phyloP scores from a whole-genome alignment of 2,113 vertebrate genomes.

The Myiopsitta monachus region DNA sequence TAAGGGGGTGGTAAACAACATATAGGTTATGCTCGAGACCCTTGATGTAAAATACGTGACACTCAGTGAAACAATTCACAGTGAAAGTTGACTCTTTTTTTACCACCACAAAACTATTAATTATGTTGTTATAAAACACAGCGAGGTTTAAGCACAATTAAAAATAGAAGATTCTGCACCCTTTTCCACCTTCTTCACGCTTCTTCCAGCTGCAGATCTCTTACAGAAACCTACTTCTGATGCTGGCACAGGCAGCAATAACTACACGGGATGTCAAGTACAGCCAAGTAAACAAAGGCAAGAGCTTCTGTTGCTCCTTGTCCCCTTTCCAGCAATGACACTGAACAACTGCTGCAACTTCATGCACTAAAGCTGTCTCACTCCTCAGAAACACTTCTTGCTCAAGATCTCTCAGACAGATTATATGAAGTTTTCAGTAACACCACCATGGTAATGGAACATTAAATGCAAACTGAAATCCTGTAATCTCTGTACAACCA shows the following conservation, averaged over 20 bases:
- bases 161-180: neutral
- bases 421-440: neutral
- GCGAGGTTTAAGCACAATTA: neutral
- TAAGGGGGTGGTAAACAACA: neutral
- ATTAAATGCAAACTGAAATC: constrained; percentile 7
- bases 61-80: neutral
- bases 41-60: neutral
- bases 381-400: neutral
- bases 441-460: neutral
- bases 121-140: neutral
- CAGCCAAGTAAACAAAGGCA: neutral
- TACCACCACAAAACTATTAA: neutral
- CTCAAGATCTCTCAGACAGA: neutral
- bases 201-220: neutral
- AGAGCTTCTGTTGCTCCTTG: neutral
- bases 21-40: neutral
- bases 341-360: neutral
- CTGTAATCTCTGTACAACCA: neutral
- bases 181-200: neutral
- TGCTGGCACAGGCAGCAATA: neutral
- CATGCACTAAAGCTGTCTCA: neutral
- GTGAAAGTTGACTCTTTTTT: neutral
- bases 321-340: neutral
- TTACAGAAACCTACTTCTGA: neutral
- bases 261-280: neutral